Evolutionary conservation across 2,797 vertebrate genomes (phyloP), one percentile per base, ranked within the genome.

Genomic region (Amniataba percoides): DNA sequence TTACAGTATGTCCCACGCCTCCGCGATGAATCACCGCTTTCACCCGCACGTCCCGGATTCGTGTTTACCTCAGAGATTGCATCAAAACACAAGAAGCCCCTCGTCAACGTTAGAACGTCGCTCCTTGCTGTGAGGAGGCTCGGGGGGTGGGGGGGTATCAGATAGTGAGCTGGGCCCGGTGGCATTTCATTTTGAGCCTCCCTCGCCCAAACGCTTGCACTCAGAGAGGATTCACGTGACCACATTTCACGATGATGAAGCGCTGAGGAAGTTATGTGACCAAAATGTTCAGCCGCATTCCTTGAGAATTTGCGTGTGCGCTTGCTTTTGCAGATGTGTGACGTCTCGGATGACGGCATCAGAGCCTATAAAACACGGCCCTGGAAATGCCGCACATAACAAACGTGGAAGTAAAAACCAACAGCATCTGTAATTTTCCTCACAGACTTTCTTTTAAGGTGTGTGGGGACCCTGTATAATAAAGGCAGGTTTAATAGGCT

Each of bases 401-500:
- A 84, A 83, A 85, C 71, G 61, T 53, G 64, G 75, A 79, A 79
- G 87, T 81, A 74, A 87, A 87, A 88, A 82, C 77, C 71, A 85
- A 72, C 71, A 58, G 71, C 69, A 46, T 78, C 77, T 77, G 68
- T 73, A 83, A 83, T 67, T 15, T 42, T 85, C 81, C 82, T 71
- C 72, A 67, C 59, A 34, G 73, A 81, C 78, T 86, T 89, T 77
- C 77, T 87, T 91, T 87, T 79, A 57, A 75, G 74, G 72, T 72
- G 76, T 74, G 69, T 87, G 45, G 45, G 71, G 78, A 80, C 76
- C 73, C 63, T 71, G 86, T 82, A 70, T 92, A 89, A 92, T 93
- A 92, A 91, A 91, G 73, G 71, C 78, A 51, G 55, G 59, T 91
- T 93, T 92, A 92, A 92, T 88, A 79, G 85, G 90, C 88, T 87